Evolutionary conservation across 2,113 vertebrate genomes (phyloP), one percentile per base, ranked within the genome.

Genomic region (Aldabrachelys gigantea): DNA sequence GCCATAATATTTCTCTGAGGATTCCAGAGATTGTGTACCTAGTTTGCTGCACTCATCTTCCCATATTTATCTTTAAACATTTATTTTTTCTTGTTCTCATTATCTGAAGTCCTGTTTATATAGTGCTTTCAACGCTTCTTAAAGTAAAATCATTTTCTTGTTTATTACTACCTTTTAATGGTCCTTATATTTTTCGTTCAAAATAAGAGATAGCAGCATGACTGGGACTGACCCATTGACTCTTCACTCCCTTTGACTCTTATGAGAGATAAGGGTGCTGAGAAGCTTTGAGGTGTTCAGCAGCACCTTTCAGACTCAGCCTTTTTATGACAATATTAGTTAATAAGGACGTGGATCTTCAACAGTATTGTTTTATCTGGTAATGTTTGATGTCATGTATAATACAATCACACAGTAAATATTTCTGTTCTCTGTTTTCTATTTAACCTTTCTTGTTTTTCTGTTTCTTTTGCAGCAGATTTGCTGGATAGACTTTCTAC

Each of bases 401-500:
- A 95, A 95, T 92, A n/a, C 59, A 96, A 78, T 92, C 52, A 44
- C 89, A 65, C 4, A 97, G 88, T 97, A 96, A 95, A 95, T 93
- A 82, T 54, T 92, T 85, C 69, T 88, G 89, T 87, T 91, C 56
- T 89, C 31, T 98, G 84, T 81, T 97, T 98, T 97, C 94, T 95
- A 92, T 96, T 96, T 98, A 98, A 98, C 96, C 83, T 98, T 89
- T 98, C 90, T 90, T 98, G 92, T 98, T 97, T 98, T 97, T 98
- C 97, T 98, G 97, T 98, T 98, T 98, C 97, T 98, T 97, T 98
- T 98, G 93, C 98, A 98, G 98, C 98, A 97, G 95, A 96, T 98
- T 94, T 98, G 22, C 93, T 97, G 97, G 97, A 98, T 96, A 97
- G 89, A 94, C 49, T 97, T 97, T 97, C 93, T 96, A 91, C 97